phyloP scores from a whole-genome alignment of 1,140 invertebrate species.

The Danaus plexippus region DNA sequence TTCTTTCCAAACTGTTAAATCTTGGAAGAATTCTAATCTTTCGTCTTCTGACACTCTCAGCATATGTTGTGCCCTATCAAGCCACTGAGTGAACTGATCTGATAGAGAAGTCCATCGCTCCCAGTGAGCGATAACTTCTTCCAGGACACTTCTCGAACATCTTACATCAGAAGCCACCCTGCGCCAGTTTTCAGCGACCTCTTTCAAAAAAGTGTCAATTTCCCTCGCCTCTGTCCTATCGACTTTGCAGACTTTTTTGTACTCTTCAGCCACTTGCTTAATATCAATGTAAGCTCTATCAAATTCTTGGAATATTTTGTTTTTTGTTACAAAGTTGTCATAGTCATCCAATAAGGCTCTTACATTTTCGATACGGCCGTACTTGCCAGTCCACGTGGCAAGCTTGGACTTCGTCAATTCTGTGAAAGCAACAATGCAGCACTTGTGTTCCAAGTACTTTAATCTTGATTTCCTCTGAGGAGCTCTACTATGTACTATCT shows the following conservation, averaged over 20 bases:
- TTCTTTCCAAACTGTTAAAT: slow-evolving; percentile 91
- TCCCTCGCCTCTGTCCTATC: slow-evolving; percentile 82
- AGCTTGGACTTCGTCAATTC: slow-evolving; percentile 91
- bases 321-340: slow-evolving; percentile 90
- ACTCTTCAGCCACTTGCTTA: slow-evolving; percentile 92
- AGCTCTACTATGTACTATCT: slow-evolving; percentile 79
- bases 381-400: slow-evolving; percentile 90
- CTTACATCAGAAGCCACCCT: slow-evolving; percentile 90
- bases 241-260: slow-evolving; percentile 88
- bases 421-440: slow-evolving; percentile 92
- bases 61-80: slow-evolving; percentile 84
- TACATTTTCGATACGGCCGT: slow-evolving; percentile 87
- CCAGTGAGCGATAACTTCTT: slow-evolving; percentile 92
- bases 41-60: slow-evolving; percentile 85
- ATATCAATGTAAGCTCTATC: slow-evolving; percentile 93
- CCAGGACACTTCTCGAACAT: slow-evolving; percentile 89
- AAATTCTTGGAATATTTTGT: slow-evolving; percentile 95
- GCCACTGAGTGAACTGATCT: slow-evolving; percentile 84
- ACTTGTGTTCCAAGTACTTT: slow-evolving; percentile 93
- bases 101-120: slow-evolving; percentile 82
- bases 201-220: slow-evolving; percentile 88
- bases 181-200: slow-evolving; percentile 91
- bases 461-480: slow-evolving; percentile 84
- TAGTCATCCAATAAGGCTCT: slow-evolving; percentile 90
- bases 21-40: slow-evolving; percentile 90